Evolutionary conservation across 2,113 vertebrate genomes (phyloP).

Genomic region (Spilogale gracilis): DNA sequence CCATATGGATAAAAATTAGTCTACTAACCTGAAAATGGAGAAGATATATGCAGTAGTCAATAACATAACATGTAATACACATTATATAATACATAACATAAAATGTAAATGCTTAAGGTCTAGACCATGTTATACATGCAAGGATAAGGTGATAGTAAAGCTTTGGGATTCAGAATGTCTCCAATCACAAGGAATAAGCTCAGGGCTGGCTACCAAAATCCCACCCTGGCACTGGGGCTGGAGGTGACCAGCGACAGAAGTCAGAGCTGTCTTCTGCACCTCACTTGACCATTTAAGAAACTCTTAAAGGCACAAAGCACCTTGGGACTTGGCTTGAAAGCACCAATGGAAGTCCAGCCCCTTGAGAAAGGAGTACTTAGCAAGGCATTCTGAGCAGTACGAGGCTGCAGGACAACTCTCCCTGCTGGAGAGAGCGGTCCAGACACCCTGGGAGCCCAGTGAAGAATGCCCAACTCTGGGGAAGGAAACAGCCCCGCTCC

Average conservation of each 20-base stretch:
- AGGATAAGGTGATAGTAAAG: constrained; percentile 45
- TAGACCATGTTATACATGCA: neutral
- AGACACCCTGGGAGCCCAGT: neutral
- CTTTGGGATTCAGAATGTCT: constrained; percentile 22
- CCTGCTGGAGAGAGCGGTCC: neutral
- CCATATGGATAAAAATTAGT: constrained; percentile 76
- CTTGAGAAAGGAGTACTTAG: neutral
- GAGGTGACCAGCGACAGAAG: neutral
- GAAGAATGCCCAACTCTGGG: neutral
- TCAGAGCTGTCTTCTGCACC: neutral
- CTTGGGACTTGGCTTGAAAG: neutral
- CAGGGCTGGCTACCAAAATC: neutral
- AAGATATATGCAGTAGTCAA: neutral
- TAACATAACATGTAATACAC: neutral
- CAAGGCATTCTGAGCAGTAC: neutral
- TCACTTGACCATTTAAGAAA: neutral
- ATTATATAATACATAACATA: neutral
- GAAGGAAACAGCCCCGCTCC: neutral
- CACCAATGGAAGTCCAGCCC: rapidly evolving
- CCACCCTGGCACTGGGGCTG: neutral
- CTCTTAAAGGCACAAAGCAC: neutral
- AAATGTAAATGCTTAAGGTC: constrained; percentile 73
- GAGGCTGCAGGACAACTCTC: rapidly evolving
- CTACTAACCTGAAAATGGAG: constrained; percentile 48
- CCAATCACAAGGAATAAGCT: neutral